A percentile compares a stretch with the other conserved stretches of the same genome.
phyloP scores from a whole-genome alignment of 2,113 vertebrate genomes.

The Ophthalmolycus amberensis region DNA sequence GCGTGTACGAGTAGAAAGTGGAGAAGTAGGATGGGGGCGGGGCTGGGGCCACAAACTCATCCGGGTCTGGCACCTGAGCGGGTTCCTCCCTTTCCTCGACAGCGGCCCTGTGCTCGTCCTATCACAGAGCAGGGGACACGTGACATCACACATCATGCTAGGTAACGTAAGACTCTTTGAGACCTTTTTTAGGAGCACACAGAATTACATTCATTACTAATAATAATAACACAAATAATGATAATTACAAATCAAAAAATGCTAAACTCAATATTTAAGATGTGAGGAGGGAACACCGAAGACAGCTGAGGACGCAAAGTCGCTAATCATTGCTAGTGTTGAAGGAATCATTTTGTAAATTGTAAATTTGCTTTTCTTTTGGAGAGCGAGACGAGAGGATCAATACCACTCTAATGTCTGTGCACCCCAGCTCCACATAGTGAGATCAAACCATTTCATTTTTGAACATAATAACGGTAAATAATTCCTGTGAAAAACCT shows the following conservation, averaged over 20 bases:
- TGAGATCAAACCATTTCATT: neutral
- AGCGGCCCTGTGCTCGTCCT: slow-evolving; percentile 83
- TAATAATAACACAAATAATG: too few species aligned
- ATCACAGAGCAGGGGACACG: slow-evolving; percentile 20
- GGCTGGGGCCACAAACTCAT: slow-evolving; percentile 86
- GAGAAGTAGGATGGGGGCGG: slow-evolving; percentile 90
- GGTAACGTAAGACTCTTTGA: too few species aligned
- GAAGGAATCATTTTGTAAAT: neutral
- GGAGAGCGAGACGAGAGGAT: neutral
- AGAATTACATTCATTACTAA: too few species aligned
- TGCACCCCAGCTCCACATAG: neutral
- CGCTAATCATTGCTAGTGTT: too few species aligned
- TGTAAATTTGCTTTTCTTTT: neutral
- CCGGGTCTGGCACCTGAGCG: slow-evolving; percentile 76
- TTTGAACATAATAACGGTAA: too few species aligned
- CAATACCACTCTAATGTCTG: neutral
- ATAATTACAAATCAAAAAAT: too few species aligned
- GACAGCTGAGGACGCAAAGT: too few species aligned
- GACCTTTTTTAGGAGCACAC: too few species aligned
- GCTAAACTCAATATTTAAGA: too few species aligned
- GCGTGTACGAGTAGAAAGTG: slow-evolving; percentile 82
- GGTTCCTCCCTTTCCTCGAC: slow-evolving; percentile 84
- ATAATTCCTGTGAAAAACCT: too few species aligned
- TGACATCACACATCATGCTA: slow-evolving; percentile 10
- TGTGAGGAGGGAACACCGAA: too few species aligned